Percentiles rank a stretch among this genome's conserved stretches.
These are phyloP conservation scores for Heteronetta atricapilla DNA, from an alignment of 2,113 vertebrate genomes.

Conservation along the genomic window DNA sequence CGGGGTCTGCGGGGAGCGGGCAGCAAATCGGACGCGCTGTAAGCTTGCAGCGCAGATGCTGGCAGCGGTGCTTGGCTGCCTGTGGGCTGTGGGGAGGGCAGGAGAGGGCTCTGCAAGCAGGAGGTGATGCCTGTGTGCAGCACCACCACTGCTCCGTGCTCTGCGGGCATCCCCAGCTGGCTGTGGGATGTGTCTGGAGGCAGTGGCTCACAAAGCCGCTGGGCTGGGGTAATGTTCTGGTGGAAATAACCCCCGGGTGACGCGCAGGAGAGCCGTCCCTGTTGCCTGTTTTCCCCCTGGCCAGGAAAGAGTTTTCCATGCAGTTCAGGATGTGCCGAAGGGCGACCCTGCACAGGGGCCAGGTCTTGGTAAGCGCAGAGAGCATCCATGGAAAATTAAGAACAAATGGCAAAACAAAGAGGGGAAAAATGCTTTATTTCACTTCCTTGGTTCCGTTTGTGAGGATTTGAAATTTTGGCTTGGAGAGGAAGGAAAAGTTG, in stretches of 20 bases:
- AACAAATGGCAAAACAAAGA: neutral
- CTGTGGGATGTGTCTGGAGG: neutral
- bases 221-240: neutral
- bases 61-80: neutral
- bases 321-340: neutral
- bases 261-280: neutral
- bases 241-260: neutral
- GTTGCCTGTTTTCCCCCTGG: neutral
- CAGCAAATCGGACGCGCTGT: neutral
- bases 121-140: neutral
- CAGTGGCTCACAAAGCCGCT: neutral
- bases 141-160: fast-evolving
- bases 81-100: neutral
- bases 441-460: neutral
- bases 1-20: neutral
- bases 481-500: slow-evolving; percentile 1
- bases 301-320: neutral
- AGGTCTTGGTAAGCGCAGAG: neutral
- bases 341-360: fast-evolving
- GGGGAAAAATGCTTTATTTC: neutral
- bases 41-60: slow-evolving; percentile 28
- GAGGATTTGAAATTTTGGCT: slow-evolving; percentile 5
- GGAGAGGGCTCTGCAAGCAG: neutral
- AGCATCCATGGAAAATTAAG: neutral
- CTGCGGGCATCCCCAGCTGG: neutral